phyloP scores from a whole-genome alignment of 2,113 vertebrate genomes.

The Spheniscus mendiculus region DNA sequence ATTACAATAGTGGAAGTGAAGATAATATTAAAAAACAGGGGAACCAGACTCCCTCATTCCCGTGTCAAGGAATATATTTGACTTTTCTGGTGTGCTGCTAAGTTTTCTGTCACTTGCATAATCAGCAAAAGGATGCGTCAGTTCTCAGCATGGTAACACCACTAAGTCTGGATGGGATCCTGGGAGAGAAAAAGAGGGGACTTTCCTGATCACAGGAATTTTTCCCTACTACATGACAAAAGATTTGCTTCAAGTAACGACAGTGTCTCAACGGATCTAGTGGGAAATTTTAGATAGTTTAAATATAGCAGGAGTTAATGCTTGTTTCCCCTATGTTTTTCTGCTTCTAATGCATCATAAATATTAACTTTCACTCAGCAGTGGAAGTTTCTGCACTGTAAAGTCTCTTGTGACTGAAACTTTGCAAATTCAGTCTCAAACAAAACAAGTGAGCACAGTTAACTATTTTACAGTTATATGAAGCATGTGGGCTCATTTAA shows the following conservation, averaged over 20 bases:
- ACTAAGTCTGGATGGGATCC: background rate
- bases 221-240: background rate
- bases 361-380: background rate
- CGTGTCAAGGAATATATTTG: background rate
- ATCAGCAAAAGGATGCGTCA: background rate
- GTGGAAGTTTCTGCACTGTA: background rate
- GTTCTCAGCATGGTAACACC: background rate
- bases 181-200: background rate
- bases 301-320: background rate
- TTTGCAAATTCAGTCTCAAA: background rate
- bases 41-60: background rate
- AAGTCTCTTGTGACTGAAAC: background rate
- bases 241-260: background rate
- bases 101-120: background rate
- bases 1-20: background rate
- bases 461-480: background rate
- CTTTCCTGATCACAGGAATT: background rate
- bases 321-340: background rate
- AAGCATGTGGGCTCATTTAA: background rate
- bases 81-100: background rate
- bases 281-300: background rate
- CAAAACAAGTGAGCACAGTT: background rate
- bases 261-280: background rate
- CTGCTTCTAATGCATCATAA: background rate
- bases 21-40: background rate